Conservation (phyloP, 2,113 vertebrate genomes). For the Stigmatopora argus region DNA sequence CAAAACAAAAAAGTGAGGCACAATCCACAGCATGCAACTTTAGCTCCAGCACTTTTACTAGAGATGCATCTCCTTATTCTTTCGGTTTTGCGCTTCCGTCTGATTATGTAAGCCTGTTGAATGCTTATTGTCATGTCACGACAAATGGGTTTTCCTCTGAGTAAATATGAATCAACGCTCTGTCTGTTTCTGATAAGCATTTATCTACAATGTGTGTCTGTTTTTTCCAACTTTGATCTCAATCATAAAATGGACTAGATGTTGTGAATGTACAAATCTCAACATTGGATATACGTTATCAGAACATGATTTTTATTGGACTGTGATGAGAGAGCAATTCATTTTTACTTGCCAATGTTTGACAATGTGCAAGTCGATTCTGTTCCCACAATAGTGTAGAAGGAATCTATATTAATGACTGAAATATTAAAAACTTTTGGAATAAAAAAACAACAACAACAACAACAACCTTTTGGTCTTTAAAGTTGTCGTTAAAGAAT, state of each 20-base stretch:
- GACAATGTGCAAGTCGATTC: not conserved
- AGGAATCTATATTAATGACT: too few relatives aligned
- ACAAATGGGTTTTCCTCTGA: conserved; percentile 5
- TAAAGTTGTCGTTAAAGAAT: too few relatives aligned
- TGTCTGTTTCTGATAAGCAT: not conserved
- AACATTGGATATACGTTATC: not conserved
- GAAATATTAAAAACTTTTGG: too few relatives aligned
- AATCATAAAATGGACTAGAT: not conserved
- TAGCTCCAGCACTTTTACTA: conserved; percentile 37
- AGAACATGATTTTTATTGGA: not conserved
- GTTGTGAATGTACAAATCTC: not conserved
- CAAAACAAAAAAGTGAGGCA: conserved; percentile 41
- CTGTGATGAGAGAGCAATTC: not conserved
- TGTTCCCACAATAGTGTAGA: not conserved
- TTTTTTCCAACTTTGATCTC: not conserved
- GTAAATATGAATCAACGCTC: conserved; percentile 2
- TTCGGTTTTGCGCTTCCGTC: conserved; percentile 29
- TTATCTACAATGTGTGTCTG: not conserved
- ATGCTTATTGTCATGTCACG: conserved; percentile 30
- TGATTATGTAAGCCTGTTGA: conserved; percentile 22
- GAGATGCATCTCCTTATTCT: conserved; percentile 44
- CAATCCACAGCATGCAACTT: conserved; percentile 45
- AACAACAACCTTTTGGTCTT: too few relatives aligned
- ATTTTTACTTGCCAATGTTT: not conserved
- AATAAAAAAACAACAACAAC: not conserved